Evolutionary conservation across 2,113 vertebrate species (phyloP), one percentile per base, ranked within the genome.

Genomic region (Callipepla californica): DNA sequence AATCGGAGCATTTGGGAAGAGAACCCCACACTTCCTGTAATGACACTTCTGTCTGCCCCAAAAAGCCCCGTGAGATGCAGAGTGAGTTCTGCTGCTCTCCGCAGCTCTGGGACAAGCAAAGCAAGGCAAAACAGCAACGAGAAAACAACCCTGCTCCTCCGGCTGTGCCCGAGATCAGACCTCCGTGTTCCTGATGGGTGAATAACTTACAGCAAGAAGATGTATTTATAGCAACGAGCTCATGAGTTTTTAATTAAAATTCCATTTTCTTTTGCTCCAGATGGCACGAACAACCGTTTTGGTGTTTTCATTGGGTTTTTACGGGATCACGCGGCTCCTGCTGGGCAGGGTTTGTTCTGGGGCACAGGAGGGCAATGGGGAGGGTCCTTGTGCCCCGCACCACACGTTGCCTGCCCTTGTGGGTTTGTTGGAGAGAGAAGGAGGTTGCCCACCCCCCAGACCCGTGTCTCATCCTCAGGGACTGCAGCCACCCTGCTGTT

Each of bases 221-320:
- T 72, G 63, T 96, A 96, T 95, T 96, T 96, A 74, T 96, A 95
- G 95, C 91, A 92, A 53, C 86, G 5, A 58, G 83, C 95, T 94
- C 94, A 95, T 92, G 92, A 95, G 95, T 94, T 95, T 96, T 95
- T 94, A 92, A 96, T 96, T 96, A 96, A 96, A 95, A 96, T 96
- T 95, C 95, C 95, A 92, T 88, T 34, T 96, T 93, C 95, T 96
- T 40, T 77, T 80, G 95, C 92, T 95, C 91, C 95, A 95, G 92
- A 94, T 94, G 95, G 91, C 92, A 90, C 14, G 40, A 78, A 36
- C 42, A 5, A 5, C 13, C 81, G 0, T 70, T 84, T 74, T n/a
- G 76, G 47, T 59, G 94, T 70, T 86, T 95, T 90, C 63, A 1
- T 59, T 25, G 83, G 67, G 40, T 61, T 82, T 53, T 40, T 11